Evolutionary conservation across 2,797 vertebrate species (phyloP), one percentile per base, ranked within the genome.

Genomic region (Trachurus trachurus): DNA sequence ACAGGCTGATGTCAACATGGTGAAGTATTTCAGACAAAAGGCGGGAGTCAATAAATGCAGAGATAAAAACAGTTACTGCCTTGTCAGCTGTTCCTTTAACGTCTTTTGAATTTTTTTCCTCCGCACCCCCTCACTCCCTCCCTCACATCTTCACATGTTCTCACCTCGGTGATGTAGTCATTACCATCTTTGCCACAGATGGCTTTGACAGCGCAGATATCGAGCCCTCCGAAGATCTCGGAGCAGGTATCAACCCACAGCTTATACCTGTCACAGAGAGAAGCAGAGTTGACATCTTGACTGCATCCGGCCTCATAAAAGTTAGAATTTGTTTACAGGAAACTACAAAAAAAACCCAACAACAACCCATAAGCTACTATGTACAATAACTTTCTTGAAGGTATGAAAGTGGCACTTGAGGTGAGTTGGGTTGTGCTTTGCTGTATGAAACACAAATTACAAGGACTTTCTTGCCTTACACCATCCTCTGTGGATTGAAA

Each of bases 111-210:
- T 64, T 66, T n/a, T n/a, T n/a, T n/a, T 64, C n/a, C 16, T 49
- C 19, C 40, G 11, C 39, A 40, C 39, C 39, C 21, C 29, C 0
- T 0, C 16, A 17, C 40, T 9, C 11, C 5, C 67, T 68, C n/a
- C n/a, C 31, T 60, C 29, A 49, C 22, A 9, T 7, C 39, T 6
- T 11, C 40, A 2, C 16, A 6, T 12, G 7, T 21, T 45, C 94
- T 96, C 93, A 99, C 98, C 98, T 99, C 98, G 87, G 97, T 99
- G 86, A 99, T 98, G 92, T 99, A 99, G 95, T 99, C 98, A 86
- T 98, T 99, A 60, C 98, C 97, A 78, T 99, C 98, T 89, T 99
- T 99, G 58, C 98, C 98, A 80, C 99, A 98, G 39, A 99, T 97
- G 86, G 98, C 97, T 96, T 99, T 99, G 76, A 99, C 97, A 9